Percentiles rank a stretch among this genome's conserved stretches.
Evolutionary conservation across 2,797 vertebrate species (phyloP).

Genomic region (Bryconaethiops microstoma): DNA sequence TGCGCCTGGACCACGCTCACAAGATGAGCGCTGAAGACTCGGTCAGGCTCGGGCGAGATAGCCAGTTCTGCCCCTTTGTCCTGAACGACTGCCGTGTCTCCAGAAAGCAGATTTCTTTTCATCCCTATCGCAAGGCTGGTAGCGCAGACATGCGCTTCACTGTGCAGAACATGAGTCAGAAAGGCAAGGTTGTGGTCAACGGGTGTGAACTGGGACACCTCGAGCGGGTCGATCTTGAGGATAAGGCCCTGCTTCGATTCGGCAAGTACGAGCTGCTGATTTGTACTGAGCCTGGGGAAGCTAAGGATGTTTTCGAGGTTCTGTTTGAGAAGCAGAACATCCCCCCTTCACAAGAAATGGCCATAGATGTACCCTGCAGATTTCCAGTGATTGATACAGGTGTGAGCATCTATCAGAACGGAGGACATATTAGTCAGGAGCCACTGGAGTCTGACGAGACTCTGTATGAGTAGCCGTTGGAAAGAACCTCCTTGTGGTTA

Average conservation of each 20-base stretch:
- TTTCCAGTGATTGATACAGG: slow-evolving; percentile 72
- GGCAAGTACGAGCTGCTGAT: slow-evolving; percentile 86
- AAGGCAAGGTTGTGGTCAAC: slow-evolving; percentile 75
- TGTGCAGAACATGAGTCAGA: slow-evolving; percentile 92
- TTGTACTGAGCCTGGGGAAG: slow-evolving; percentile 80
- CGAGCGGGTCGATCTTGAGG: slow-evolving; percentile 82
- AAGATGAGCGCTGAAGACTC: slow-evolving; percentile 74
- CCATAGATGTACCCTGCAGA: slow-evolving; percentile 50
- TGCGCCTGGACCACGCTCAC: slow-evolving; percentile 69
- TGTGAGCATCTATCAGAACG: slow-evolving; percentile 12
- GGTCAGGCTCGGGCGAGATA: slow-evolving; percentile 84
- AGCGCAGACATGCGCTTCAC: slow-evolving; percentile 76
- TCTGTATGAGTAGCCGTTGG: background rate
- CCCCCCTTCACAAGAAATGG: slow-evolving; percentile 79
- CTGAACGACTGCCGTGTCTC: slow-evolving; percentile 84
- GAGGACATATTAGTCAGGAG: slow-evolving; percentile 22
- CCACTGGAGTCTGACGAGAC: slow-evolving; percentile 76
- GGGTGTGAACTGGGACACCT: slow-evolving; percentile 77
- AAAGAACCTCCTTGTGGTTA: background rate
- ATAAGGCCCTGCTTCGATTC: slow-evolving; percentile 82
- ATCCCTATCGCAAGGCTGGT: slow-evolving; percentile 77
- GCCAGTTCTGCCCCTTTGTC: slow-evolving; percentile 74
- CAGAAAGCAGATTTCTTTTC: slow-evolving; percentile 84
- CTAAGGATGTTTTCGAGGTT: slow-evolving; percentile 81
- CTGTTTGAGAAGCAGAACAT: slow-evolving; percentile 74